These are phyloP conservation scores for Aricia artaxerxes DNA, from an alignment of 2,888 invertebrate genomes.

Conservation along the genomic window DNA sequence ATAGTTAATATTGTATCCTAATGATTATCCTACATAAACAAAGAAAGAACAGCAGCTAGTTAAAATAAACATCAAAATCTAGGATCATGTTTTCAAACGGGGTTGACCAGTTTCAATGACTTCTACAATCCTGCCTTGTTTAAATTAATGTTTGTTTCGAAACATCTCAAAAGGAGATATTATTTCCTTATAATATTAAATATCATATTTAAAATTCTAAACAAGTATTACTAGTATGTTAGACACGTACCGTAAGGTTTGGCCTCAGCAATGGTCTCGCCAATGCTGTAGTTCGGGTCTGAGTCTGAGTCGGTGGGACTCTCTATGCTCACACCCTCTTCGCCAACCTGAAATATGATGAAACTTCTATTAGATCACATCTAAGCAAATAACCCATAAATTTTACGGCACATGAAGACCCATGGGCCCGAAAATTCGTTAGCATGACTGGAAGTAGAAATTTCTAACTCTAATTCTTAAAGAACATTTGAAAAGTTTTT, in stretches of 20 bases:
- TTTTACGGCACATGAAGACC: no score
- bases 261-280: slow-evolving; percentile 85
- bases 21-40: not conserved
- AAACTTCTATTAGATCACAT: not conserved
- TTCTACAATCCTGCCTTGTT: not conserved
- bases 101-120: not conserved
- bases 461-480: no score
- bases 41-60: not conserved
- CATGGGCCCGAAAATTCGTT: no score
- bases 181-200: not conserved
- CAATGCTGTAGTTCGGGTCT: slow-evolving; percentile 59
- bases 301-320: slow-evolving; percentile 60
- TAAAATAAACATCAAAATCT: not conserved
- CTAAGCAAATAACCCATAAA: no score
- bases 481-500: no score
- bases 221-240: slow-evolving; percentile 40
- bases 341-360: slow-evolving; percentile 57
- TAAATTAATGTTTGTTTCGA: not conserved
- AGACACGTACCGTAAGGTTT: slow-evolving; percentile 83
- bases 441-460: no score
- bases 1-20: not conserved
- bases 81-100: not conserved
- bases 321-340: slow-evolving; percentile 68
- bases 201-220: slow-evolving; percentile 35
- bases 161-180: not conserved